Conservation (phyloP, 2,113 vertebrate species). For the Perognathus longimembris region DNA sequence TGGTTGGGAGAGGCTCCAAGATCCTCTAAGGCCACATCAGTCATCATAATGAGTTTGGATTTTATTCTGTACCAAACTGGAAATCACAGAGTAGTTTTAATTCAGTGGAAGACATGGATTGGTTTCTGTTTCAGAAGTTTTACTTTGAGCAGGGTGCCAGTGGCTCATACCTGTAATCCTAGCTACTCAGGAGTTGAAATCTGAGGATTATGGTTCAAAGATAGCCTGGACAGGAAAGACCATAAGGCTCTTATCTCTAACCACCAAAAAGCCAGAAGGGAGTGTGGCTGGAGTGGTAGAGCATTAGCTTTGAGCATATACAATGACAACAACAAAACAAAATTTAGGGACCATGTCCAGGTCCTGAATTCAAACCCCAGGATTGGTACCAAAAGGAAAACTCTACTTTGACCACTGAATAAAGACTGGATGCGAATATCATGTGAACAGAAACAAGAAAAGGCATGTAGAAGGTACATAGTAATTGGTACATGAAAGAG, state of each 20-base stretch:
- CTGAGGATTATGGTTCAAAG: too few relatives aligned
- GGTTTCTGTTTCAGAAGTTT: conserved; percentile 37
- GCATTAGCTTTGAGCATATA: too few relatives aligned
- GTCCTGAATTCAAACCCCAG: too few relatives aligned
- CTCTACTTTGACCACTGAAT: background rate
- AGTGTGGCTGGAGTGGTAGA: too few relatives aligned
- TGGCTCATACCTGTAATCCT: too few relatives aligned
- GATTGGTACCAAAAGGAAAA: too few relatives aligned
- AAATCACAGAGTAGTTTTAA: conserved; percentile 21
- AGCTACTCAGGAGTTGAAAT: too few relatives aligned
- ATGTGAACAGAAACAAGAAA: background rate
- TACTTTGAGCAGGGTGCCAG: background rate
- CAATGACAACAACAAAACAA: too few relatives aligned
- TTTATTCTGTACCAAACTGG: background rate
- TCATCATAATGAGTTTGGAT: background rate
- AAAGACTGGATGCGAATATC: background rate
- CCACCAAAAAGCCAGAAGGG: too few relatives aligned
- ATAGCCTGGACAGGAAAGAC: too few relatives aligned
- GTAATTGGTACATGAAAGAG: background rate
- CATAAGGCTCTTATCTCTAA: too few relatives aligned
- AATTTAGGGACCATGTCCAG: too few relatives aligned
- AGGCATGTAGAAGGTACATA: background rate
- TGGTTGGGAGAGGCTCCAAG: background rate
- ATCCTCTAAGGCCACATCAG: background rate
- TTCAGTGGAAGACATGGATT: background rate